These are phyloP conservation scores for Hestina assimilis DNA, from an alignment of 1,140 invertebrate genomes.

Conservation along the genomic window DNA sequence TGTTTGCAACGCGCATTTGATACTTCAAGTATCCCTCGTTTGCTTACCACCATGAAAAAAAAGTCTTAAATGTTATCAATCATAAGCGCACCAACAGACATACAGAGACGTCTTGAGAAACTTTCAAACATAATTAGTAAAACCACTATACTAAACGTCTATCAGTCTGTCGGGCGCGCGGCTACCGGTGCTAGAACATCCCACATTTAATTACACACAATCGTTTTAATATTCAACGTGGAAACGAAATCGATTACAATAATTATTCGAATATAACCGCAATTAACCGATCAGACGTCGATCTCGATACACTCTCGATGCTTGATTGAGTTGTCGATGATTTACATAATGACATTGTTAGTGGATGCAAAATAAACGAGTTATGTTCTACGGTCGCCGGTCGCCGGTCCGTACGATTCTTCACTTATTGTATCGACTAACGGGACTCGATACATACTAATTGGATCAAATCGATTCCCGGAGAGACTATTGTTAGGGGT, in stretches of 20 bases:
- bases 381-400: constrained; percentile 19
- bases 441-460: constrained; percentile 31
- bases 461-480: constrained; percentile 33
- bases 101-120: too few relatives aligned
- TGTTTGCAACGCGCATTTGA: too few relatives aligned
- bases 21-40: too few relatives aligned
- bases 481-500: constrained; percentile 19
- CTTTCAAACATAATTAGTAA: too few relatives aligned
- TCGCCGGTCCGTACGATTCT: constrained; percentile 4
- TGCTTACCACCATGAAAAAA: too few relatives aligned
- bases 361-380: constrained; percentile 53
- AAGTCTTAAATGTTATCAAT: too few relatives aligned
- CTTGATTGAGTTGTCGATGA: constrained; percentile 30
- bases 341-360: constrained; percentile 65
- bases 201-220: constrained; percentile 23
- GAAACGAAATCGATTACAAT: constrained; percentile 28
- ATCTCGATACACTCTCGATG: constrained; percentile 49
- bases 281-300: constrained; percentile 37
- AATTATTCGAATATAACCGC: constrained; percentile 32
- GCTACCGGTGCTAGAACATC: constrained; percentile 1
- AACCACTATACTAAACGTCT: neutral
- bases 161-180: neutral
- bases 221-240: constrained; percentile 25
- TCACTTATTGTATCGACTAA: constrained; percentile 8
- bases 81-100: too few relatives aligned